Percentiles rank a stretch among this genome's conserved stretches.
Conservation (phyloP, 1,140 invertebrate species). For the Calycopis cecrops region DNA sequence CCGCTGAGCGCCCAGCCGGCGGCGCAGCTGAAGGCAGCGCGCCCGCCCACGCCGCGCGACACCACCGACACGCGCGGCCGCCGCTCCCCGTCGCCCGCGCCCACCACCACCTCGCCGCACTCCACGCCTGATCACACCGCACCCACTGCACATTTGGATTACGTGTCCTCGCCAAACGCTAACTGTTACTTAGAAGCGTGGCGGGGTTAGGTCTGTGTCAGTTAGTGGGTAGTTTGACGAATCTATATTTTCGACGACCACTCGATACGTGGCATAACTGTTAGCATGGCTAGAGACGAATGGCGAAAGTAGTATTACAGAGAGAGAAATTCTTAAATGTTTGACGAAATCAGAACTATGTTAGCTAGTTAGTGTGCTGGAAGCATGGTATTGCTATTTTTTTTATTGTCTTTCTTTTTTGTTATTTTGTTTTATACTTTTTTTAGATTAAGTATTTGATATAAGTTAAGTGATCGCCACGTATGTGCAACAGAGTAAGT, state of each 20-base stretch:
- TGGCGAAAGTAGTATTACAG: too few relatives aligned
- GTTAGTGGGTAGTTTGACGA: too few relatives aligned
- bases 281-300: too few relatives aligned
- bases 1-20: conserved; percentile 87
- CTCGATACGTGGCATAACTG: too few relatives aligned
- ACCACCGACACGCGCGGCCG: conserved; percentile 81
- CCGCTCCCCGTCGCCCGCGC: conserved; percentile 54
- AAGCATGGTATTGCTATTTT: too few relatives aligned
- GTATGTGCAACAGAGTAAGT: too few relatives aligned
- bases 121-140: conserved; percentile 77
- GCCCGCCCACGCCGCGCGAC: conserved; percentile 84
- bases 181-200: background rate
- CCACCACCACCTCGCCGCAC: conserved; percentile 81
- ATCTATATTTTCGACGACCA: too few relatives aligned
- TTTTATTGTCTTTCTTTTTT: too few relatives aligned
- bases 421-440: too few relatives aligned
- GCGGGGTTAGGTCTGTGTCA: too few relatives aligned
- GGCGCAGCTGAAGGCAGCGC: conserved; percentile 86
- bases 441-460: too few relatives aligned
- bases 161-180: background rate
- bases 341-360: background rate
- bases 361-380: background rate
- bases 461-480: too few relatives aligned
- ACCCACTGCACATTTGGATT: conserved; percentile 1
- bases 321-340: background rate